These are phyloP conservation scores for Opisthograptis luteolata DNA, from an alignment of 2,888 invertebrate genomes.

Conservation along the genomic window DNA sequence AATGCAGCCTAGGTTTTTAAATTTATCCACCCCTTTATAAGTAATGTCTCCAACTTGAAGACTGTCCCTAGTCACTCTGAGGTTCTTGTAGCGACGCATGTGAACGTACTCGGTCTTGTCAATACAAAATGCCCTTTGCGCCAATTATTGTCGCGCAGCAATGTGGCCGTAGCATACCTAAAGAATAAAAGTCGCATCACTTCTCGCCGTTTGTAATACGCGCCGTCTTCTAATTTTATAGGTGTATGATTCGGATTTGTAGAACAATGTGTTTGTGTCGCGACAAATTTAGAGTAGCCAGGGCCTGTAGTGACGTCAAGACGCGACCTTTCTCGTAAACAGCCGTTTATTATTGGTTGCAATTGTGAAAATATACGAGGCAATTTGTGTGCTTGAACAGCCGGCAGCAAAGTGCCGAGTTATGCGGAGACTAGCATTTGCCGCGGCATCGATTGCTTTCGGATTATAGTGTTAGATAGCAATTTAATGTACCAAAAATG, in stretches of 20 bases:
- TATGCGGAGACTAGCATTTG: background rate
- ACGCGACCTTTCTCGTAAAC: constrained; percentile 43
- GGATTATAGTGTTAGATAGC: background rate
- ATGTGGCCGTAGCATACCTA: no score
- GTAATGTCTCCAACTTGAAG: no score
- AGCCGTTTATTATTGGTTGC: constrained; percentile 26
- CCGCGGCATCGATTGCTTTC: background rate
- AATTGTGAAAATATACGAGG: constrained; percentile 36
- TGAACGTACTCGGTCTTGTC: no score
- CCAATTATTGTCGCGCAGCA: no score
- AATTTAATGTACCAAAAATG: no score
- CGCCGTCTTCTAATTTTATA: constrained; percentile 13
- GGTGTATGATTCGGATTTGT: constrained; percentile 35
- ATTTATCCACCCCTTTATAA: no score
- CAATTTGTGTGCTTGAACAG: constrained; percentile 29
- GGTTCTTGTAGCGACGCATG: no score
- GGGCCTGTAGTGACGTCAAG: constrained; percentile 37
- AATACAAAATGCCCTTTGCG: no score
- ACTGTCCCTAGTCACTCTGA: no score
- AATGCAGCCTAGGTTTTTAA: no score
- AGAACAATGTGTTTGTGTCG: constrained; percentile 41
- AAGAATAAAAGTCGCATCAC: background rate
- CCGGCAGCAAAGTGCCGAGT: constrained; percentile 11
- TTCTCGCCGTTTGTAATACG: constrained; percentile 10
- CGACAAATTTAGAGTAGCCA: constrained; percentile 48